A percentile compares a stretch with the other conserved stretches of the same genome.
These are phyloP conservation scores for Carcina quercana DNA, from an alignment of 2,888 invertebrate species.

Conservation along the genomic window DNA sequence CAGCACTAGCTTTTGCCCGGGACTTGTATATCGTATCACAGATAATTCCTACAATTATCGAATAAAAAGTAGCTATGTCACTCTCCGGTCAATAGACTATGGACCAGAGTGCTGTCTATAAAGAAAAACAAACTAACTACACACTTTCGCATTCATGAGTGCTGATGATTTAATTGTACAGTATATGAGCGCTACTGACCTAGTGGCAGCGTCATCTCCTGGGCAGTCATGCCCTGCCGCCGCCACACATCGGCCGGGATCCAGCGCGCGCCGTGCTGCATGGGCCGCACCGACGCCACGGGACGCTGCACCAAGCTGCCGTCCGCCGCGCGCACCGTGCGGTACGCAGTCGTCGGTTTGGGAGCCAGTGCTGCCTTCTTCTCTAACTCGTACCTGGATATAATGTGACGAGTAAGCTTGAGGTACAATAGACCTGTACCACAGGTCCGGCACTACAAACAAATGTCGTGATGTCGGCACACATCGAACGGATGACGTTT, in stretches of 20 bases:
- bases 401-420: no score
- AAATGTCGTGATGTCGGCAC: no score
- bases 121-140: background rate
- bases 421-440: no score
- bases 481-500: no score
- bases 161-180: background rate
- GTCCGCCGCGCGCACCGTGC: constrained; percentile 79
- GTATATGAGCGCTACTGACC: constrained; percentile 65
- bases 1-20: no score
- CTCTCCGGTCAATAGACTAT: no score
- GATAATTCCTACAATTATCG: no score
- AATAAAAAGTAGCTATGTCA: no score
- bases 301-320: constrained; percentile 78
- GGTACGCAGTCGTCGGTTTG: constrained; percentile 71
- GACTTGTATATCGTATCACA: no score
- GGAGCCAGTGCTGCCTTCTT: constrained; percentile 87
- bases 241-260: constrained; percentile 94
- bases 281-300: constrained; percentile 84
- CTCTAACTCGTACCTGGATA: constrained; percentile 88
- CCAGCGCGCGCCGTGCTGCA: constrained; percentile 86
- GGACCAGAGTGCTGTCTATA: background rate
- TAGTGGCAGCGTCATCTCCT: constrained; percentile 93
- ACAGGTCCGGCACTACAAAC: no score
- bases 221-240: constrained; percentile 94
- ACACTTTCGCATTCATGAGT: background rate